Percentiles rank a stretch among this genome's conserved stretches.
These are phyloP conservation scores for Patella depressa DNA, from an alignment of 2,888 invertebrate species.

Conservation along the genomic window DNA sequence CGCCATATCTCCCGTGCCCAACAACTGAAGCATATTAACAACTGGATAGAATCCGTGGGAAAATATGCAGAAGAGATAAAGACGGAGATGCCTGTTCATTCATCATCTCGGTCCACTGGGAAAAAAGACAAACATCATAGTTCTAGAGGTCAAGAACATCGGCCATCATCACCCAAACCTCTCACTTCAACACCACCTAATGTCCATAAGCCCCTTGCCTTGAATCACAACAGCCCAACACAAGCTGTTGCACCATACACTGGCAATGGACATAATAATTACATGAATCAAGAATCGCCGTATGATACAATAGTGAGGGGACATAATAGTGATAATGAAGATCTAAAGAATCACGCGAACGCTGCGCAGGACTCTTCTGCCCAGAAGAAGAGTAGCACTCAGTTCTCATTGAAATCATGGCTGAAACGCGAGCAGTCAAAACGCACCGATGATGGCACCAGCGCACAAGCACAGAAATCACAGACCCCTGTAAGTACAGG, in stretches of 20 bases:
- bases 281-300: conserved; percentile 28
- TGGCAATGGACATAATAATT: neutral
- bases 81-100: conserved; percentile 17
- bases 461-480: conserved; percentile 32
- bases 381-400: conserved; percentile 44
- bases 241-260: conserved; percentile 15
- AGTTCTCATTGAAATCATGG: conserved; percentile 58
- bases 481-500: conserved; percentile 26
- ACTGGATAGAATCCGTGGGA: conserved; percentile 47
- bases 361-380: conserved; percentile 12
- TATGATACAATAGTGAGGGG: conserved; percentile 8
- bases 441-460: conserved; percentile 15
- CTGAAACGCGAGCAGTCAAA: conserved; percentile 52
- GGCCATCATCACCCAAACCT: conserved; percentile 55
- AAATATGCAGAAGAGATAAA: conserved; percentile 35
- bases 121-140: conserved; percentile 23
- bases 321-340: neutral
- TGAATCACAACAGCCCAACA: conserved; percentile 31
- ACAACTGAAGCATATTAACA: conserved; percentile 46
- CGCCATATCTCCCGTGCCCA: conserved; percentile 35
- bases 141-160: neutral
- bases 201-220: conserved; percentile 59
- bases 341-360: conserved; percentile 2
- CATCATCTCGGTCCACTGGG: neutral
- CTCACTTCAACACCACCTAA: conserved; percentile 59